Conservation (phyloP, 2,113 vertebrate species). For the Rhinichthys klamathensis region DNA sequence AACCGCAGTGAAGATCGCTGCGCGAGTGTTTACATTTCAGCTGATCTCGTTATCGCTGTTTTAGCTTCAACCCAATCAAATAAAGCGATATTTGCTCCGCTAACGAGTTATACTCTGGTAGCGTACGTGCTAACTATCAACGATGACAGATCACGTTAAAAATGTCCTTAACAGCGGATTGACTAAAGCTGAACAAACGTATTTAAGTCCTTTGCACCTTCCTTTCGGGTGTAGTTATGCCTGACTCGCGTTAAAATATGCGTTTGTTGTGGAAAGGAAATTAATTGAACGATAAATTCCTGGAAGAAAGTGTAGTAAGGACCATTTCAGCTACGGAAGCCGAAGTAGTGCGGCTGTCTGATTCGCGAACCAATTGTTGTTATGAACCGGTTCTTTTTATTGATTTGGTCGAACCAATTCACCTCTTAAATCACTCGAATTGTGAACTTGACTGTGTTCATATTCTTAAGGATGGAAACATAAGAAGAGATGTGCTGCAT, state of each 20-base stretch:
- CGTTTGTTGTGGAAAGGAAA: constrained; percentile 9
- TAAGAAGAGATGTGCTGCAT: neutral
- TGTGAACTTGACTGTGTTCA: neutral
- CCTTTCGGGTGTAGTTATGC: constrained; percentile 15
- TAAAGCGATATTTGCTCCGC: constrained; percentile 9
- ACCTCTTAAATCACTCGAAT: neutral
- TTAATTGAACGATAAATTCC: constrained; percentile 12
- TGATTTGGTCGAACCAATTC: neutral
- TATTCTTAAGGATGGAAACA: neutral
- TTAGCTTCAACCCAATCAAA: neutral
- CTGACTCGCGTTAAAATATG: neutral
- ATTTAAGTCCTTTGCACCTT: constrained; percentile 3
- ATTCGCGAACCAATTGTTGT: neutral
- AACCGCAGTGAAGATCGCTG: neutral
- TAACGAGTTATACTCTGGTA: constrained; percentile 32
- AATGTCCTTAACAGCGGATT: constrained; percentile 10
- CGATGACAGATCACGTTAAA: constrained; percentile 48
- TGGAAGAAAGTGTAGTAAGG: constrained; percentile 46
- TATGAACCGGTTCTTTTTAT: constrained; percentile 10
- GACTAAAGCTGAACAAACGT: neutral
- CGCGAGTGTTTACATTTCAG: neutral
- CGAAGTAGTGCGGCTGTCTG: constrained; percentile 24
- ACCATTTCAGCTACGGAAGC: constrained; percentile 59
- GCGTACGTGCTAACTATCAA: constrained; percentile 40
- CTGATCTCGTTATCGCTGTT: neutral